Percentiles rank a stretch among this genome's conserved stretches.
These are phyloP conservation scores for Spisula solida DNA, from an alignment of 2,888 invertebrate species.

Conservation along the genomic window DNA sequence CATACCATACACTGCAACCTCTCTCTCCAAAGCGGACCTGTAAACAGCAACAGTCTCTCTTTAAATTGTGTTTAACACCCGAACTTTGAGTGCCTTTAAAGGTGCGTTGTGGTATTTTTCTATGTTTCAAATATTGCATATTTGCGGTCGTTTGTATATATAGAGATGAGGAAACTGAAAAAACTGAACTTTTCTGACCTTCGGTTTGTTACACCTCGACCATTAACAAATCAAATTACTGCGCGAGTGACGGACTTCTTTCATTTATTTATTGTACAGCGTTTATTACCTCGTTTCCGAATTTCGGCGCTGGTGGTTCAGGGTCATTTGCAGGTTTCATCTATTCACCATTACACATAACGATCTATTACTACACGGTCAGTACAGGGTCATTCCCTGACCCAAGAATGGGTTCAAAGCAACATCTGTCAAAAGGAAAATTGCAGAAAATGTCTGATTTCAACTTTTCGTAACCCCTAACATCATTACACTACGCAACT, in stretches of 20 bases:
- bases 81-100: too few species aligned
- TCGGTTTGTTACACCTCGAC: not conserved
- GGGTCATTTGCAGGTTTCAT: not conserved
- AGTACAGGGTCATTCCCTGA: conserved; percentile 25
- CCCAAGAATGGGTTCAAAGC: conserved; percentile 42
- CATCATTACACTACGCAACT: conserved; percentile 41
- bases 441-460: conserved; percentile 40
- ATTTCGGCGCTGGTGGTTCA: conserved; percentile 1
- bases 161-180: too few species aligned
- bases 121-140: too few species aligned
- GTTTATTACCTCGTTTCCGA: conserved; percentile 14
- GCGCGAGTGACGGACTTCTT: not conserved
- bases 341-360: conserved; percentile 11
- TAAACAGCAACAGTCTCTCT: too few species aligned
- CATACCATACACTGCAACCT: too few species aligned
- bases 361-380: conserved; percentile 23
- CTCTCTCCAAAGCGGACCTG: too few species aligned
- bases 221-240: not conserved
- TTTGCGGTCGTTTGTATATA: too few species aligned
- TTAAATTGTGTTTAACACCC: too few species aligned
- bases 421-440: conserved; percentile 48
- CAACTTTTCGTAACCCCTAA: conserved; percentile 46
- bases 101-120: too few species aligned
- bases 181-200: too few species aligned
- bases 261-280: not conserved